Evolutionary conservation across 2,113 vertebrate genomes (phyloP).

Genomic region (Bubo scandiacus): DNA sequence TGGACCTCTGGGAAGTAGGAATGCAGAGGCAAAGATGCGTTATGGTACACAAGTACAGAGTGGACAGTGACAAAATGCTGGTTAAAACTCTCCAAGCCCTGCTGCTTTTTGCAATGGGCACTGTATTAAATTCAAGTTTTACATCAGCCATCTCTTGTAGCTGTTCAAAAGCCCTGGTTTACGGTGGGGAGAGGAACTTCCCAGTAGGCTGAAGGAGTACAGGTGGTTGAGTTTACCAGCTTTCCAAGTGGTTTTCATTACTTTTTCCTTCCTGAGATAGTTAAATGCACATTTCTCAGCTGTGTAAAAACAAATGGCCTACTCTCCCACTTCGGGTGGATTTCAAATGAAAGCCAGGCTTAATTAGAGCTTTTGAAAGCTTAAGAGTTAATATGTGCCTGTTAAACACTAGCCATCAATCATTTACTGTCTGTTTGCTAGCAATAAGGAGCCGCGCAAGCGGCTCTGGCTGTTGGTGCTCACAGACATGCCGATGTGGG

Average conservation of each 20-base stretch:
- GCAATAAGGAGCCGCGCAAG: not conserved
- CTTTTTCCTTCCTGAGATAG: slow-evolving; percentile 40
- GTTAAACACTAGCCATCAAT: not conserved
- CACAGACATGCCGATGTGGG: rapidly evolving
- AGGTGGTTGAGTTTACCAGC: slow-evolving; percentile 28
- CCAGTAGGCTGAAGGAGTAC: not conserved
- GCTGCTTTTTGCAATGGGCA: not conserved
- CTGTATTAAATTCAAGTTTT: not conserved
- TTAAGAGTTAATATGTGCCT: not conserved
- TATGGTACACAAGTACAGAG: not conserved
- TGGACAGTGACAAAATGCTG: not conserved
- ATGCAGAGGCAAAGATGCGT: not conserved
- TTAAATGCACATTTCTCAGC: slow-evolving; percentile 42
- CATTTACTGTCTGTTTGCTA: not conserved
- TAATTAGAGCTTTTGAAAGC: slow-evolving; percentile 44
- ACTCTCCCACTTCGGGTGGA: not conserved
- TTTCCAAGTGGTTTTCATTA: slow-evolving; percentile 41
- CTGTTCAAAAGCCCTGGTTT: not conserved
- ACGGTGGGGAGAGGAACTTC: not conserved
- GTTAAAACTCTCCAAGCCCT: not conserved
- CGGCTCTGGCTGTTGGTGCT: rapidly evolving
- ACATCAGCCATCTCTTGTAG: not conserved
- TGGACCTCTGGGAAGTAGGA: not conserved
- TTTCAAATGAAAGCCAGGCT: slow-evolving; percentile 46
- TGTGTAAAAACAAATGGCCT: slow-evolving; percentile 37